phyloP scores from a whole-genome alignment of 2,113 vertebrate genomes.

The Bufo bufo region DNA sequence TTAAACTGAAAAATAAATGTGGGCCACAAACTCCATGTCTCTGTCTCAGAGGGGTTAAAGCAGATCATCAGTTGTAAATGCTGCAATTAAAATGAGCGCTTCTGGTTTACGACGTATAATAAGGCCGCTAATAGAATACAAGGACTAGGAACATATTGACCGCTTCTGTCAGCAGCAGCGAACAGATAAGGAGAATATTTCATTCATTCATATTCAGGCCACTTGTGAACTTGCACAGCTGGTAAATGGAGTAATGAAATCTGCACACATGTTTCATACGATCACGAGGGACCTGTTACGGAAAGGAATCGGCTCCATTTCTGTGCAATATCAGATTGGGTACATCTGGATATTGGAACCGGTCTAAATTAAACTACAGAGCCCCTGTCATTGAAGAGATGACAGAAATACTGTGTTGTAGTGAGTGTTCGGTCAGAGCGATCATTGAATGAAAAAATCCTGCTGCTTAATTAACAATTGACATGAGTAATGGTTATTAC shows the following conservation, averaged over 20 bases:
- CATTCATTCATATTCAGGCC: not conserved
- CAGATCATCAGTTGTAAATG: not conserved
- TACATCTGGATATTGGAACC: not conserved
- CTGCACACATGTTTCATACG: not conserved
- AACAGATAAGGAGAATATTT: slow-evolving; percentile 15
- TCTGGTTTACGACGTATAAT: not conserved
- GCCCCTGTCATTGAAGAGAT: not conserved
- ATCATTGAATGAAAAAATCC: not conserved
- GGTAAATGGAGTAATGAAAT: slow-evolving; percentile 27
- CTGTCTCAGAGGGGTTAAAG: not conserved
- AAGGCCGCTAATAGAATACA: not conserved
- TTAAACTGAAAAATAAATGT: too few species aligned
- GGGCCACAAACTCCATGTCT: not conserved
- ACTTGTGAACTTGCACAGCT: slow-evolving; percentile 24
- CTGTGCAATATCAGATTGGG: not conserved
- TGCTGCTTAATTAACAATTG: slow-evolving; percentile 13
- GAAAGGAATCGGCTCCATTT: not conserved
- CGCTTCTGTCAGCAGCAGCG: not conserved
- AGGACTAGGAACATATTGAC: not conserved
- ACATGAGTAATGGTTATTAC: not conserved
- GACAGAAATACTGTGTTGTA: not conserved
- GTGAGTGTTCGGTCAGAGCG: not conserved
- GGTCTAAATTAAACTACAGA: not conserved
- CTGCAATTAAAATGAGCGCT: not conserved
- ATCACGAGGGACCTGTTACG: slow-evolving; percentile 12